phyloP scores from a whole-genome alignment of 2,888 invertebrate genomes.

The Microctonus brassicae region DNA sequence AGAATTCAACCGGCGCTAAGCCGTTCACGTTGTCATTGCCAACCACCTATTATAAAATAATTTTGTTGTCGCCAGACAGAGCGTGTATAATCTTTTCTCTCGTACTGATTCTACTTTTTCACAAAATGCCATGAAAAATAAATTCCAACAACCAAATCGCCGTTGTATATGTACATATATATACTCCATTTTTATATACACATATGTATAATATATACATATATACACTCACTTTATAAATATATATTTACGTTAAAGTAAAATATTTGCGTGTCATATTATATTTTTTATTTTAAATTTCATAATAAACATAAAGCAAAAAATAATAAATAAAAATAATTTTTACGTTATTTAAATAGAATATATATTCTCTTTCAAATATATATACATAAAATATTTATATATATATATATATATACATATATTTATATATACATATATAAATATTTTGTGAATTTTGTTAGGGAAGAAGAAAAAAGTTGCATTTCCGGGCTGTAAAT shows the following conservation, averaged over 20 bases:
- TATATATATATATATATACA: not conserved
- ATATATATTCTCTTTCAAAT: too few relatives aligned
- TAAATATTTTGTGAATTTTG: not conserved
- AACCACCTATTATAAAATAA: slow-evolving; percentile 50
- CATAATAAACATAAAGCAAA: too few relatives aligned
- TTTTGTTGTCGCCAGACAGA: slow-evolving; percentile 42
- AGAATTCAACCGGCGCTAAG: slow-evolving; percentile 34
- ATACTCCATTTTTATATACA: slow-evolving; percentile 49
- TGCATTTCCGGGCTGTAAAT: slow-evolving; percentile 8
- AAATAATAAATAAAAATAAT: too few relatives aligned
- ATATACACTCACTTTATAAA: not conserved
- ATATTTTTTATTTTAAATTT: not conserved
- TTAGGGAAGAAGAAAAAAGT: not conserved
- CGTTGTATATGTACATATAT: slow-evolving; percentile 51
- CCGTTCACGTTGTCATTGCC: slow-evolving; percentile 5
- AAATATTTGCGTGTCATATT: not conserved
- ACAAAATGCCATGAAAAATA: slow-evolving; percentile 54
- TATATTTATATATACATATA: not conserved
- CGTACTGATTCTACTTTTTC: slow-evolving; percentile 14
- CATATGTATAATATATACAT: not conserved
- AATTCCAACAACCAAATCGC: slow-evolving; percentile 56
- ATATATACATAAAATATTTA: too few relatives aligned
- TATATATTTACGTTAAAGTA: not conserved
- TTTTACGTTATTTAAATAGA: too few relatives aligned
- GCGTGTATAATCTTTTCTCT: slow-evolving; percentile 45